Evolutionary conservation across 2,888 invertebrate genomes (phyloP), one percentile per base, ranked within the genome.

Genomic region (Thymelicus sylvestris): DNA sequence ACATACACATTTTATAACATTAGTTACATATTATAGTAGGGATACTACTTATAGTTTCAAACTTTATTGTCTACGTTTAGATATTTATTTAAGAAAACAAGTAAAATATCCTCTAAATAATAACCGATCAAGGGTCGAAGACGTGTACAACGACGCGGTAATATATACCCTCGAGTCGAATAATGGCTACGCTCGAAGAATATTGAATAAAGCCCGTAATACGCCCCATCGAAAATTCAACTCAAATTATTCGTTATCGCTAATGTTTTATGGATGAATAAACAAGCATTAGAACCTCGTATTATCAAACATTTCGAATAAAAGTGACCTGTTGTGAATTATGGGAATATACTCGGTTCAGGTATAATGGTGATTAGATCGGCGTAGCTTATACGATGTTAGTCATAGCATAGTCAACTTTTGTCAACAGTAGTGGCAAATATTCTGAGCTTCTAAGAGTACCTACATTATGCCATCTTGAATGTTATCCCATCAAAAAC

Each of bases 231-330:
- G 71, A 63, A 71, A 66, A 71, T 66, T 71, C 57, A 62, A 71
- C 71, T 82, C 78, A 79, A 84, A 87, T 85, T 84, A 87, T 86
- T 84, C 80, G 83, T 83, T 85, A 83, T 80, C 66, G 70, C 31
- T 44, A 66, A 65, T 66, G 66, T 71, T 71, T 70, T 71, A 71
- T 66, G 70, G 70, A 71, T 71, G 71, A 71, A 71, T 71, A 66
- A 71, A 66, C 71, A 71, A 61, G 61, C 61, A 71, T 71, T 66
- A 50, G 61, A 61, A 60, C 65, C 60, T 52, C 55, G 19, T 52
- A 70, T 65, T 65, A 61, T 31, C n/a, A 15, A 70, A 41, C 41
- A 31, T 44, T 50, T 57, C 48, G 50, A 31, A 13, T 62, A 63
- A 55, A 24, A 48, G 39, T 13, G 60, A 61, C 66, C 61, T 52